Evolutionary conservation across 2,888 invertebrate genomes (phyloP), one percentile per base, ranked within the genome.

Genomic region (Eupithecia pulchellata): DNA sequence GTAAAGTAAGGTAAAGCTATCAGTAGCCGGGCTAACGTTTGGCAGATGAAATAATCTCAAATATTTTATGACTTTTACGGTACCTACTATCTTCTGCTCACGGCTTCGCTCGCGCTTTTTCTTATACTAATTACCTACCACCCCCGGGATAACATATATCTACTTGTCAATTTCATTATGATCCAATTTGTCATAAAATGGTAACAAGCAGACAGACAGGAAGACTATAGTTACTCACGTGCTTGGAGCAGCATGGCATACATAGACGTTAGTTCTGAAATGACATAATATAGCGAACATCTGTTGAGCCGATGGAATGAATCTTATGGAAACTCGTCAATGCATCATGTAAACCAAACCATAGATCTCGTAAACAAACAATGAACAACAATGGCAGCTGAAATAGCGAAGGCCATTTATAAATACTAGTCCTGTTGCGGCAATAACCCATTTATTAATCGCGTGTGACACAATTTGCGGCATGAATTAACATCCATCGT

Each of bases 381-480:
- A 60, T 64, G 39, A 65, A 29, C 42, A 70, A 66, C 32, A 66
- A 66, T 55, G 29, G 58, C 25, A 47, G 32, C 58, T 64, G 55
- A 63, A 63, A 71, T 58, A 71, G 47, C 34, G 71, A 71, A 71
- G 66, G 62, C 32, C 66, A 64, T 61, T 64, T 66, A 71, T 66
- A 66, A 60, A 67, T 71, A 68, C 52, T n/a, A 29, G 57, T 42
- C 66, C 52, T 32, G 36, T 55, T 64, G 68, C 68, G 62, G 30
- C 68, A 69, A 69, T 72, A 72, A 72, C 72, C 68, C 52, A 72
- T 72, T 58, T 69, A 64, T 61, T 68, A 65, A 57, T 68, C 68
- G 64, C 47, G 66, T 65, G 68, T 69, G 72, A 63, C 72, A 68
- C 68, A 65, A 72, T 62, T 69, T 39, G 57, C 36, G 13, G 29